Base-by-base conservation (phyloP, 1,140 invertebrate genomes). In the Zaprionus tsacasi region DNA sequence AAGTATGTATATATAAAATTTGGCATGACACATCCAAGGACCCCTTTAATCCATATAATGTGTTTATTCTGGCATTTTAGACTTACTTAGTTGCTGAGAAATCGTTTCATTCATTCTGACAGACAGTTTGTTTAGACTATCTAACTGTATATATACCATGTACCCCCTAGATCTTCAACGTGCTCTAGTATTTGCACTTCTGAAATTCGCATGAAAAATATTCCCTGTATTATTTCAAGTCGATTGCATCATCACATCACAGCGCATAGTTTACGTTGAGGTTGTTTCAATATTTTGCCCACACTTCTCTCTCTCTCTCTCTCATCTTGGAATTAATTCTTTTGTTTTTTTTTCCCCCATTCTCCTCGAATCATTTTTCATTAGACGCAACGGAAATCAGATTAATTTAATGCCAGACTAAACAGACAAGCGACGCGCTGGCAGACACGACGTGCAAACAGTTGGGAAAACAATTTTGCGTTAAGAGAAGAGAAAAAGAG, bases 321-420 rank as follows among this genome's bases (percentile, higher is more conserved):
- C 38, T 40, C 38, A 21, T 11, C 8, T 2, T 48, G 45, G 7
- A 17, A 48, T 48, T 50, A 25, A 50, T 50, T 50, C 3, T 12
- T 50, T 50, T 48, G 45, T 48, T 17, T 48, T 48, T 48, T 48
- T 48, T 48, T 6, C 45, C 21, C 21, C 2, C 21, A 21, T 30
- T 30, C 3, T 5, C 27, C 3, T 5, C 27, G 27, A 57, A 36
- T 50, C 57, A 87, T 78, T 87, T 78, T 79, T 61, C 59, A 76
- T 68, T 71, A 57, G 33, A 30, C 36, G 15, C 30, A 55, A 61
- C 57, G 43, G 35, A 57, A 52, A 56, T 36, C 43, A 58, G 71
- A 76, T 87, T 82, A 79, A 87, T 79, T 79, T 72, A 79, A 82
- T 56, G 35, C 56, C 10, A 15, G 38, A 38, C 48, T 38, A 57